phyloP scores from a whole-genome alignment of 1,140 invertebrate species.

The Sitophilus oryzae region DNA sequence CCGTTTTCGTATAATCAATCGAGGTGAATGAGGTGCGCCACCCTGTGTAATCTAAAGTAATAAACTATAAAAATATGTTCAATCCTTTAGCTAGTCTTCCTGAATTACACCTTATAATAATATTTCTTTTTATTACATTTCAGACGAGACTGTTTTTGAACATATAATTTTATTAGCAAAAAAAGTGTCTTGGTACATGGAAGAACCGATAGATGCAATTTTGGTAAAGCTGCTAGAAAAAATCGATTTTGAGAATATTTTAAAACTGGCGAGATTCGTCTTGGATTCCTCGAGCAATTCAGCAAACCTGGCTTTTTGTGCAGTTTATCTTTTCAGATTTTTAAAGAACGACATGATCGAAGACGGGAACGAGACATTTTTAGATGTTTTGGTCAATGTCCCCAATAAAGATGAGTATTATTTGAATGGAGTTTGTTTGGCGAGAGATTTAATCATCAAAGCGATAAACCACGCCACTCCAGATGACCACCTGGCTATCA shows the following conservation, averaged over 20 bases:
- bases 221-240: neutral
- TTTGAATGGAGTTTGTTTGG: conserved; percentile 20
- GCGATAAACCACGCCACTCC: conserved; percentile 18
- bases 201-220: neutral
- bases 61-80: too few relatives aligned
- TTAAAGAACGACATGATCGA: neutral
- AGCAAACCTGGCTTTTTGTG: conserved; percentile 5
- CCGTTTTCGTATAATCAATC: too few relatives aligned
- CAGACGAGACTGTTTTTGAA: neutral
- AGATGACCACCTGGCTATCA: conserved; percentile 15
- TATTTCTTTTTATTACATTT: too few relatives aligned
- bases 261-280: conserved; percentile 8
- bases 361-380: conserved; percentile 11
- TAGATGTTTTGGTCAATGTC: neutral
- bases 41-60: too few relatives aligned
- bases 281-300: neutral
- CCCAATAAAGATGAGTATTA: conserved; percentile 1
- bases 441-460: conserved; percentile 23
- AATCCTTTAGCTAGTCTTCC: too few relatives aligned
- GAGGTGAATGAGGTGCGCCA: too few relatives aligned
- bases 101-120: too few relatives aligned
- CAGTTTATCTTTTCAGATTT: conserved; percentile 8
- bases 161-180: neutral
- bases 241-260: neutral
- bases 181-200: neutral